These are phyloP conservation scores for Tiliqua scincoides DNA, from an alignment of 2,113 vertebrate species.

Conservation along the genomic window DNA sequence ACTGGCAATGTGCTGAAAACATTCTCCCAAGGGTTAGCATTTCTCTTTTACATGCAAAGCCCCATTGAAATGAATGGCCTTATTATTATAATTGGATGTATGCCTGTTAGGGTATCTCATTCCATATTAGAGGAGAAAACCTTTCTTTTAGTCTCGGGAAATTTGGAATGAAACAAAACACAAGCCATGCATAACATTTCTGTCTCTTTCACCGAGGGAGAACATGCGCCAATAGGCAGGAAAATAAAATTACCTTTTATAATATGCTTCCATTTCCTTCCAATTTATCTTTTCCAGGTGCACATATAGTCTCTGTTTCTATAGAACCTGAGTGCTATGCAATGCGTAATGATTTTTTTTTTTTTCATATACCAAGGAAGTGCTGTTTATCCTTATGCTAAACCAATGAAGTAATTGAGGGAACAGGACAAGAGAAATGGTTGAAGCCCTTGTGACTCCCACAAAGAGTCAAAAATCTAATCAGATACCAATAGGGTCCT, in stretches of 20 bases:
- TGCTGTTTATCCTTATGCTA: not conserved
- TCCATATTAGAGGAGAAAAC: constrained; percentile 57
- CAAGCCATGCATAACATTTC: constrained; percentile 47
- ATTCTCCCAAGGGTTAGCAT: constrained; percentile 69
- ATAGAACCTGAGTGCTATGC: not conserved
- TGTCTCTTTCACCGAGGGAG: constrained; percentile 35
- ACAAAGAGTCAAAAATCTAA: not conserved
- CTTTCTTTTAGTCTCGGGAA: constrained; percentile 52
- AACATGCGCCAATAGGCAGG: constrained; percentile 12
- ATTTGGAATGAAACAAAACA: constrained; percentile 55
- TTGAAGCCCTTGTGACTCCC: not conserved
- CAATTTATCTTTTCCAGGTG: constrained; percentile 23
- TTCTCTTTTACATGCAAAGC: constrained; percentile 65
- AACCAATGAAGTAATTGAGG: not conserved
- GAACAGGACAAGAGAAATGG: not conserved
- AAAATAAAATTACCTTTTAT: constrained; percentile 54
- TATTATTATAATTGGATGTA: constrained; percentile 76
- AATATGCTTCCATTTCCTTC: constrained; percentile 10
- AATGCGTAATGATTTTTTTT: not conserved
- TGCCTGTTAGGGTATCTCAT: constrained; percentile 68
- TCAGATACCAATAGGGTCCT: not conserved
- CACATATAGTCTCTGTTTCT: not conserved
- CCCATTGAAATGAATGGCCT: constrained; percentile 68
- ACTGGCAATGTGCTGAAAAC: constrained; percentile 70
- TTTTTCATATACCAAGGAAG: not conserved